A percentile compares a stretch with the other conserved stretches of the same genome.
Evolutionary conservation across 2,113 vertebrate species (phyloP).

Genomic region (Ctenomys sociabilis): DNA sequence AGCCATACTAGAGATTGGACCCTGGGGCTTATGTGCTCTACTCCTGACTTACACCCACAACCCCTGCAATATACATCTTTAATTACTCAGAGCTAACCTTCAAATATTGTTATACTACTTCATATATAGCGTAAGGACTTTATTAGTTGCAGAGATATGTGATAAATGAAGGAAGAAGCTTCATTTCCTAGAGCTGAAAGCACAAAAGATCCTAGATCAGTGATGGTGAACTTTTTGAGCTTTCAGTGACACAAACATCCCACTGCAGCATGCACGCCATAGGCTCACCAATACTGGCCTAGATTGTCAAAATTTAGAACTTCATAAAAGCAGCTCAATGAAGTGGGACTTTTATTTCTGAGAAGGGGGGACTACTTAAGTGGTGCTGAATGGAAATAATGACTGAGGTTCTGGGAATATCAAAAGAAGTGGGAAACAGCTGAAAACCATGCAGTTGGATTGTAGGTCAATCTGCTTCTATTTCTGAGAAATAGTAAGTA

Average conservation of each 20-base stretch:
- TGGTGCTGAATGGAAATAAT: background rate
- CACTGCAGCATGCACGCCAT: background rate
- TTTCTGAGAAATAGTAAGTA: background rate
- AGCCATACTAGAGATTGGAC: background rate
- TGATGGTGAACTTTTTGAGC: background rate
- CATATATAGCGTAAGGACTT: background rate
- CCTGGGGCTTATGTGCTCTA: background rate
- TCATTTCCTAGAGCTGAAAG: background rate
- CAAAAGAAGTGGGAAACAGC: background rate
- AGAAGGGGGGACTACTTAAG: background rate
- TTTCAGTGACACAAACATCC: background rate
- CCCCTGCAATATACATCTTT: background rate
- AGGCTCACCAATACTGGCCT: background rate
- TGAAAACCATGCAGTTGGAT: background rate
- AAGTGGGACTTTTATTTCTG: background rate
- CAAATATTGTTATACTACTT: slow-evolving; percentile 9
- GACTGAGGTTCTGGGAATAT: background rate
- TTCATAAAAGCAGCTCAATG: background rate
- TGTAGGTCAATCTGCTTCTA: background rate
- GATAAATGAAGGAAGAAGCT: background rate
- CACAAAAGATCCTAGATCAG: background rate
- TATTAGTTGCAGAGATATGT: background rate
- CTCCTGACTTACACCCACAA: background rate
- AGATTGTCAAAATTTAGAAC: background rate
- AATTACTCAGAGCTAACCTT: background rate